These are phyloP conservation scores for Drosophila paracracens DNA, from an alignment of 2,888 invertebrate species.

Conservation along the genomic window DNA sequence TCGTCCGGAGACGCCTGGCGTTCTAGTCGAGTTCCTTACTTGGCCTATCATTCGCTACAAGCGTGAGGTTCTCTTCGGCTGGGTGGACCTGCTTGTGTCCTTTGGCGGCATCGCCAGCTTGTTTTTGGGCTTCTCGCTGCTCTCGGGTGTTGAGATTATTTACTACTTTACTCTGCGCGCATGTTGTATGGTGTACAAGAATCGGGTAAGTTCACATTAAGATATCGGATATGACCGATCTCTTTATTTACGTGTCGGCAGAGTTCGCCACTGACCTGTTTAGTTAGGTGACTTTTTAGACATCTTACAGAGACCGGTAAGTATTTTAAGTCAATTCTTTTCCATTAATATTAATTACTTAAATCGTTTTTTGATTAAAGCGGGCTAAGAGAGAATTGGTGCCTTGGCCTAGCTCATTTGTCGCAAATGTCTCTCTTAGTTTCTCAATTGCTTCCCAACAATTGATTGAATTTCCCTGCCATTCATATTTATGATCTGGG, in stretches of 20 bases:
- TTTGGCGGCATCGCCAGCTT: conserved; percentile 87
- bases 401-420: neutral
- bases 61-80: conserved; percentile 92
- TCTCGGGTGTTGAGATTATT: conserved; percentile 91
- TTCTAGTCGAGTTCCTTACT: conserved; percentile 88
- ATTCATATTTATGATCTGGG: neutral
- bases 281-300: neutral
- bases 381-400: neutral
- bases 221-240: neutral
- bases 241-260: neutral
- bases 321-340: neutral
- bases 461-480: neutral
- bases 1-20: conserved; percentile 66
- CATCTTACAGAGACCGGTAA: neutral
- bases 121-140: conserved; percentile 89
- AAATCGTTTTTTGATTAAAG: neutral
- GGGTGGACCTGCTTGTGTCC: conserved; percentile 91
- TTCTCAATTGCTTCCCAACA: neutral
- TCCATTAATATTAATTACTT: neutral
- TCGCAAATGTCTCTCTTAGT: neutral
- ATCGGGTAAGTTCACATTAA: conserved; percentile 71
- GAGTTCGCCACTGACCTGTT: neutral
- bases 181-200: conserved; percentile 85
- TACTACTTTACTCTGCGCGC: conserved; percentile 91
- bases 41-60: conserved; percentile 90